Evolutionary conservation across 1,140 invertebrate species (phyloP), one percentile per base, ranked within the genome.

Genomic region (Sinonovacula constricta): DNA sequence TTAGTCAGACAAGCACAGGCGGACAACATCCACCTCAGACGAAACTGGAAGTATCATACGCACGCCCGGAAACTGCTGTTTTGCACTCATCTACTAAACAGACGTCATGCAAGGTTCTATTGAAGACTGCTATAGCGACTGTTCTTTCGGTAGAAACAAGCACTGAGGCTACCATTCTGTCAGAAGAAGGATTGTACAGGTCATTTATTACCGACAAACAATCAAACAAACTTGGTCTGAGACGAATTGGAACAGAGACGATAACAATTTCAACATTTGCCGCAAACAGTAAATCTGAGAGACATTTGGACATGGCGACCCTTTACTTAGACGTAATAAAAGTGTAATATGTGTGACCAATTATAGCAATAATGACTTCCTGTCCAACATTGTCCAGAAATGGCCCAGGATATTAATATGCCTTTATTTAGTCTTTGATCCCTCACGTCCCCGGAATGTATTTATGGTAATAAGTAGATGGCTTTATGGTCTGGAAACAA

Each of bases 201-300:
- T 69, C 70, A n/a, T 82, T 75, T 39, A 79, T 82, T 36, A 74
- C 81, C 36, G 18, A 75, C 30, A n/a, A 80, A 15, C 24, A 80
- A 53, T 65, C 63, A 24, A 14, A 66, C 1, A 56, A 57, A 75
- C 49, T 79, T 1, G 7, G 74, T 10, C 26, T 79, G 7, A 18
- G 33, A 22, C 3, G 33, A 24, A 71, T n/a, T n/a, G 53, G 33
- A 7, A 60, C 15, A 51, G 39, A 63, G 34, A 26, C 0, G 4
- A 31, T 69, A 34, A 28, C 54, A 34, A 45, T 69, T 18, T 70
- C 76, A 26, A 36, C n/a, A 70, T 79, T 69, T 56, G 59, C 57
- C 15, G 57, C 30, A 5, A 15, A 59, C 36, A 39, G n/a, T 28
- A 34, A 39, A n/a, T 3, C 56, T 10, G 67, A 70, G 7, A 66